phyloP scores from a whole-genome alignment of 1,140 invertebrate species.

The Monomorium pharaonis region DNA sequence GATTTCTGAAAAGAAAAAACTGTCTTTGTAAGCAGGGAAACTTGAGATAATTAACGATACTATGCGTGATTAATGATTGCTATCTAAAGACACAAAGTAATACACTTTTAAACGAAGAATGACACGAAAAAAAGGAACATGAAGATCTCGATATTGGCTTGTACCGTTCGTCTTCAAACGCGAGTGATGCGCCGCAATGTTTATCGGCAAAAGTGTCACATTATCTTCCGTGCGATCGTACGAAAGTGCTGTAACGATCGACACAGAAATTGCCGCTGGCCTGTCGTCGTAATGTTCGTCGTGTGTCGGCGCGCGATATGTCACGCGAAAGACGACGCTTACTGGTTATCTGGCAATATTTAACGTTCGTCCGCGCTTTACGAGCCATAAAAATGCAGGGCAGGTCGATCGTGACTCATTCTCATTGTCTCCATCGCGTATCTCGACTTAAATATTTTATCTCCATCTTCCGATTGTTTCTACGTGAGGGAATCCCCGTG shows the following conservation, averaged over 20 bases:
- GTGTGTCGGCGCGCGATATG: neutral
- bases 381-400: conserved; percentile 43
- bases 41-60: conserved; percentile 33
- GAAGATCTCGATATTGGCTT: neutral
- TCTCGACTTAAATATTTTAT: conserved; percentile 47
- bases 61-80: conserved; percentile 6
- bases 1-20: neutral
- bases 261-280: neutral
- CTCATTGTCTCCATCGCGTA: neutral
- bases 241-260: neutral
- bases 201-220: conserved; percentile 1
- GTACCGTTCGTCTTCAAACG: neutral
- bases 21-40: neutral
- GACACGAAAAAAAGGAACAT: neutral
- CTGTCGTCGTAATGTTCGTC: neutral
- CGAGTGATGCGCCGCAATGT: neutral
- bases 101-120: neutral
- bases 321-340: neutral
- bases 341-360: conserved; percentile 27
- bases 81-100: conserved; percentile 17
- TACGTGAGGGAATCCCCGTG: conserved; percentile 12
- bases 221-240: neutral
- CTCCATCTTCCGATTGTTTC: conserved; percentile 14
- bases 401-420: conserved; percentile 29
- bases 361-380: conserved; percentile 36